These are phyloP conservation scores for Aurelia sp. DNA, from an alignment of 30 jellyfish, hydroid and myxozoan genomes.

Conservation along the genomic window DNA sequence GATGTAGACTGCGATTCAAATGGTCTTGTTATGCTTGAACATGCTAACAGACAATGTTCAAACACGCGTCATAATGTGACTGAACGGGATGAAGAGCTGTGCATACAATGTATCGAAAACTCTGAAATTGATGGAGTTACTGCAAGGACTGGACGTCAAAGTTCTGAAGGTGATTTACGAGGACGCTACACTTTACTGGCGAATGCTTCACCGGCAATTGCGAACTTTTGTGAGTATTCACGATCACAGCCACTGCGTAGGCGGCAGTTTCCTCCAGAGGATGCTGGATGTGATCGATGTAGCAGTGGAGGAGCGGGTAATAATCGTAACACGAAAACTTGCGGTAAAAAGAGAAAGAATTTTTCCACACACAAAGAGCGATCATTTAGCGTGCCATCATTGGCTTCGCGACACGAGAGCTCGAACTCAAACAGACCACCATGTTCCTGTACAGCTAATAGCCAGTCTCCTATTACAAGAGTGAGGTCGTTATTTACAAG, in stretches of 20 bases:
- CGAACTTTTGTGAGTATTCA: neutral
- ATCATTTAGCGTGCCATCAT: conserved; percentile 38
- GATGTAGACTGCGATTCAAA: neutral
- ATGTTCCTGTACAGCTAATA: neutral
- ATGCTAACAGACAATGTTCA: no score
- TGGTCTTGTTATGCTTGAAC: neutral
- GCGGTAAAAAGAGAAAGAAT: neutral
- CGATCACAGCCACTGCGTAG: conserved; percentile 5
- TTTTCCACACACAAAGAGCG: conserved; percentile 7
- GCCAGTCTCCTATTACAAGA: neutral
- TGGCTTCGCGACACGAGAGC: conserved; percentile 14
- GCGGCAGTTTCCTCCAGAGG: neutral
- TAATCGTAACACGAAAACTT: neutral
- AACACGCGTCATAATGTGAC: no score
- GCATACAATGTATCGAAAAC: conserved; percentile 40
- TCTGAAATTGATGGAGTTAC: conserved; percentile 2
- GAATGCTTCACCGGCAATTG: neutral
- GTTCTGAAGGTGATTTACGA: conserved; percentile 9
- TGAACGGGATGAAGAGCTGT: neutral
- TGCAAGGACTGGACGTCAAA: neutral
- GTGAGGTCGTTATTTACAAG: conserved; percentile 32
- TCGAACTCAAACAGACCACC: neutral
- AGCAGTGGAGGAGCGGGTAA: neutral
- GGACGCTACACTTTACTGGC: conserved; percentile 16
- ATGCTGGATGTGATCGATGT: neutral